These are phyloP conservation scores for Arothron firmamentum DNA, from an alignment of 2,113 vertebrate genomes.

Conservation along the genomic window DNA sequence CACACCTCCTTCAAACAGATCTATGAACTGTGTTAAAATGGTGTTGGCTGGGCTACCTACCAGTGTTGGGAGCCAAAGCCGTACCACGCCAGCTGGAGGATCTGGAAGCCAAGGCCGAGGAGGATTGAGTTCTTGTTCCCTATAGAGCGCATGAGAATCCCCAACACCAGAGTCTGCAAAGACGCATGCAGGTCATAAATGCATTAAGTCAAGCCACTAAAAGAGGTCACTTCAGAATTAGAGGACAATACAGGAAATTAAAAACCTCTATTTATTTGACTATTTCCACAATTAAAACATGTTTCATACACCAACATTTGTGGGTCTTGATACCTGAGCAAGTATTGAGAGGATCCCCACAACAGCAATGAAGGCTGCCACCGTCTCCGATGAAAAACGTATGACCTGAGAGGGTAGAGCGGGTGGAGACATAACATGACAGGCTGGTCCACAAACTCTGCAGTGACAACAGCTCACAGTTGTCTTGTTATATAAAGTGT, in stretches of 20 bases:
- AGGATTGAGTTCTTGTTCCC: slow-evolving; percentile 93
- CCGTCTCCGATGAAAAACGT: slow-evolving; percentile 84
- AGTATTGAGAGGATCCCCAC: slow-evolving; percentile 89
- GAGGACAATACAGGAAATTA: neutral
- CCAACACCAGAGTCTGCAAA: slow-evolving; percentile 84
- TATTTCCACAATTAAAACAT: no score
- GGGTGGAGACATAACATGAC: slow-evolving; percentile 27
- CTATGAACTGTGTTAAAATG: neutral
- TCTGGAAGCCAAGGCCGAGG: slow-evolving; percentile 87
- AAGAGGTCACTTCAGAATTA: no score
- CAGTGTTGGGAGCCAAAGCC: slow-evolving; percentile 91
- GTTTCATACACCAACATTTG: no score
- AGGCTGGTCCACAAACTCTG: neutral
- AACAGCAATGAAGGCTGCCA: slow-evolving; percentile 88
- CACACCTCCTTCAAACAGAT: neutral
- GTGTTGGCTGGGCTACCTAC: slow-evolving; percentile 68
- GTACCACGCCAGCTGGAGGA: slow-evolving; percentile 90
- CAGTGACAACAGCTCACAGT: neutral
- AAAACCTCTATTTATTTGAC: no score
- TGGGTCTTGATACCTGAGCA: slow-evolving; percentile 79
- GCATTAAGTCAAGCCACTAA: neutral
- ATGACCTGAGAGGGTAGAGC: slow-evolving; percentile 76
- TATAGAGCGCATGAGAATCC: slow-evolving; percentile 88
- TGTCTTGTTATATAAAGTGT: no score
- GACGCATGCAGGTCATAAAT: slow-evolving; percentile 8